A percentile compares a stretch with the other conserved stretches of the same genome.
phyloP scores from a whole-genome alignment of 1,140 invertebrate genomes.

The Danaus melanippus region DNA sequence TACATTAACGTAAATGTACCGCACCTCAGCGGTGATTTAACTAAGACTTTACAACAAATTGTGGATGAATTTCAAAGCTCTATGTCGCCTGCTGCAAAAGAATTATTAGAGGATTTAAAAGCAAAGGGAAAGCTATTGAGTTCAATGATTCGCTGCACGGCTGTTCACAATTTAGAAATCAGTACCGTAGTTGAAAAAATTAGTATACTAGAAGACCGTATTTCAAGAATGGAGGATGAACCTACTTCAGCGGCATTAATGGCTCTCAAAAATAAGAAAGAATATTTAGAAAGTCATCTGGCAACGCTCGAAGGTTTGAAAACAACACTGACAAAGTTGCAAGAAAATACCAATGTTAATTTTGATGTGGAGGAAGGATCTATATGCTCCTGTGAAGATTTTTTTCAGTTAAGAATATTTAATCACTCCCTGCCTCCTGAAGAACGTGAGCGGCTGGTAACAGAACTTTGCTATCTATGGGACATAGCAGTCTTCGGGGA shows the following conservation, averaged over 20 bases:
- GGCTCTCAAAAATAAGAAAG: slow-evolving; percentile 48
- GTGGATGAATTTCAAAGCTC: slow-evolving; percentile 40
- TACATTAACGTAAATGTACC: slow-evolving; percentile 45
- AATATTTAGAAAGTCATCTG: slow-evolving; percentile 46
- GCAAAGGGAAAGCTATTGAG: slow-evolving; percentile 40
- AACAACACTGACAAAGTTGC: slow-evolving; percentile 38
- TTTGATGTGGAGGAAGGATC: slow-evolving; percentile 33
- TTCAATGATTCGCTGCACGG: slow-evolving; percentile 43
- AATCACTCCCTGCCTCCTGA: slow-evolving; percentile 47
- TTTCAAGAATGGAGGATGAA: slow-evolving; percentile 41
- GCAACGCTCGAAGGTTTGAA: slow-evolving; percentile 46
- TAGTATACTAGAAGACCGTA: slow-evolving; percentile 42
- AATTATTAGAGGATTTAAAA: slow-evolving; percentile 42
- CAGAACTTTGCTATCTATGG: slow-evolving; percentile 57
- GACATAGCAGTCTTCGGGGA: slow-evolving; percentile 56
- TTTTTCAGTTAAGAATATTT: slow-evolving; percentile 55
- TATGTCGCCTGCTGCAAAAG: slow-evolving; percentile 29
- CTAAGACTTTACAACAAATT: slow-evolving; percentile 56
- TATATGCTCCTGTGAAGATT: slow-evolving; percentile 52
- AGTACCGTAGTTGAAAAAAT: slow-evolving; percentile 54
- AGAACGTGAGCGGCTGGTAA: slow-evolving; percentile 49
- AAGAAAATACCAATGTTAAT: slow-evolving; percentile 27
- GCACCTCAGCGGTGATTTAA: slow-evolving; percentile 41
- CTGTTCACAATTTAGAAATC: slow-evolving; percentile 47
- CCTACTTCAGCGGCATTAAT: slow-evolving; percentile 40